phyloP scores from a whole-genome alignment of 2,797 vertebrate species.

The Danio choprae region DNA sequence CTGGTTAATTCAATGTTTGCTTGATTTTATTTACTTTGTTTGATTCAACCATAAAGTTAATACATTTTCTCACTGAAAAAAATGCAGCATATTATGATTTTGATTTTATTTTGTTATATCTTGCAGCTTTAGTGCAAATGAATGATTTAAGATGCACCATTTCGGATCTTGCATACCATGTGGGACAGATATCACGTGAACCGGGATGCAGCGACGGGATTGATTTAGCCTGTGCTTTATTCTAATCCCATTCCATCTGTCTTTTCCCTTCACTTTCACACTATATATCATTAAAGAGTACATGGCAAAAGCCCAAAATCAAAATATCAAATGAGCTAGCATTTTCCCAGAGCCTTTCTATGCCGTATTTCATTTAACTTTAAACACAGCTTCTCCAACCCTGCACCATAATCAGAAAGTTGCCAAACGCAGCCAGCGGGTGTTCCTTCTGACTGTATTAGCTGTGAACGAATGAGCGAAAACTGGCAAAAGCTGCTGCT shows the following conservation, averaged over 20 bases:
- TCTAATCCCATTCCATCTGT: conserved; percentile 23
- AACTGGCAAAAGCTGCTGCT: conserved; percentile 1
- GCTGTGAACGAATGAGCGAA: conserved; percentile 3
- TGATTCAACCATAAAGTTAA: no score
- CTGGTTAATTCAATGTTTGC: no score
- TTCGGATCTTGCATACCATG: neutral
- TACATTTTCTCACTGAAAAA: no score
- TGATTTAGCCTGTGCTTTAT: neutral
- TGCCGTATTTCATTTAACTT: neutral
- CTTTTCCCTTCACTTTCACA: neutral
- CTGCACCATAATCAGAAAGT: conserved; percentile 25
- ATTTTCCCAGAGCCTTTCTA: neutral
- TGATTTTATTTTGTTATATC: no score
- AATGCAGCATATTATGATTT: no score
- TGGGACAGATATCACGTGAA: neutral
- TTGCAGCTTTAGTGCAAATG: no score
- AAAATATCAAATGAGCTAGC: neutral
- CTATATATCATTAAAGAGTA: neutral
- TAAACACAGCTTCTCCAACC: conserved; percentile 24
- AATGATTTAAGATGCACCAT: neutral
- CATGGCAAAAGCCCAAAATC: conserved; percentile 1
- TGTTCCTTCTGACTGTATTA: conserved; percentile 19
- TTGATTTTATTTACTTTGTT: no score
- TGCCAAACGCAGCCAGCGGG: neutral
- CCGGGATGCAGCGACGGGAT: neutral